phyloP scores from a whole-genome alignment of 23 tunicate genomes.

The Oikopleura vanhoeffeni region DNA sequence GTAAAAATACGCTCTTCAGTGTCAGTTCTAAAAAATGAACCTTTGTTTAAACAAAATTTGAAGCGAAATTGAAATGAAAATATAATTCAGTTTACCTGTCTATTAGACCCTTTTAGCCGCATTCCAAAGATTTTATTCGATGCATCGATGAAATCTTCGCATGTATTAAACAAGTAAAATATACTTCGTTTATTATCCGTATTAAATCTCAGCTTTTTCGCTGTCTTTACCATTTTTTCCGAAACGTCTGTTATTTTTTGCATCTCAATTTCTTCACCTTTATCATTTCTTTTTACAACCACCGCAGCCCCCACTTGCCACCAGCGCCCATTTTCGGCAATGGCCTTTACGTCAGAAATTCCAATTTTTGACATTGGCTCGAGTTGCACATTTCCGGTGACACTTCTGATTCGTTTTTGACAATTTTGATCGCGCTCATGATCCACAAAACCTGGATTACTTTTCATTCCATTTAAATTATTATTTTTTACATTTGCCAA shows the following conservation, averaged over 20 bases:
- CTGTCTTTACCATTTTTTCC: background rate
- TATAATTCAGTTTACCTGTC: no score
- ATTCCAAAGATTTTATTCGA: background rate
- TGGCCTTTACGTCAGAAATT: background rate
- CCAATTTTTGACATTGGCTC: background rate
- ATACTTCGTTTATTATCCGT: slow-evolving; percentile 7
- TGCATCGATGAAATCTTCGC: background rate
- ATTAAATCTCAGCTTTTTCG: background rate
- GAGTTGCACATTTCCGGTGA: background rate
- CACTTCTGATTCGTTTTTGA: background rate
- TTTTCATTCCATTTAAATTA: background rate
- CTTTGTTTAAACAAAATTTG: no score
- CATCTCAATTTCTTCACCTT: background rate
- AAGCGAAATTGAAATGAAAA: no score
- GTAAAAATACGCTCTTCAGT: no score
- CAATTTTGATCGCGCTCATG: background rate
- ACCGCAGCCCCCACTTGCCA: slow-evolving; percentile 11
- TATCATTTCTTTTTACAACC: background rate
- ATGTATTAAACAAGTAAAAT: background rate
- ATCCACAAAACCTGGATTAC: background rate
- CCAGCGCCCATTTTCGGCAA: background rate
- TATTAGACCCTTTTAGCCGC: background rate
- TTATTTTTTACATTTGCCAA: background rate
- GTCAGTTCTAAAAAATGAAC: no score
- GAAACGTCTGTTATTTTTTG: background rate